phyloP scores from a whole-genome alignment of 2,113 vertebrate genomes.

The Montifringilla adamsi region DNA sequence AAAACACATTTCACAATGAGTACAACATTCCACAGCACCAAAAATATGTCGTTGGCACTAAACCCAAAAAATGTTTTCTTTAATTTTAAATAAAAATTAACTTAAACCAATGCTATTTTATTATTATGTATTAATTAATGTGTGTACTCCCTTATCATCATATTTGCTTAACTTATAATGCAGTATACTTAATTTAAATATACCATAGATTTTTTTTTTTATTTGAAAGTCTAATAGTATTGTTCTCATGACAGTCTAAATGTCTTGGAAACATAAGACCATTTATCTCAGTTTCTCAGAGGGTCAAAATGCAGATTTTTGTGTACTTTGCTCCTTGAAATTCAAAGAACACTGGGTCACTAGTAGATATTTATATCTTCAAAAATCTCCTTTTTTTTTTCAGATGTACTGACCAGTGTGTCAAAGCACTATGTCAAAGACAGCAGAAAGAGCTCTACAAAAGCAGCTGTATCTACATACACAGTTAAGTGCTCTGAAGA shows the following conservation, averaged over 20 bases:
- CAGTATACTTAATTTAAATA: neutral
- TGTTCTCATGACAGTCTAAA: neutral
- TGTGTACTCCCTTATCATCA: fast-evolving
- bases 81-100: neutral
- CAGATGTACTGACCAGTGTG: neutral
- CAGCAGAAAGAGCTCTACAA: neutral
- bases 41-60: neutral
- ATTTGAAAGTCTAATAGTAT: neutral
- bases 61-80: neutral
- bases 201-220: neutral
- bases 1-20: neutral
- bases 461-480: neutral
- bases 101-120: neutral
- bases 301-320: neutral
- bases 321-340: neutral
- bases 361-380: neutral
- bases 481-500: neutral
- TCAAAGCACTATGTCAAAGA: neutral
- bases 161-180: neutral
- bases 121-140: neutral
- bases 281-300: neutral
- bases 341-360: neutral
- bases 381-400: neutral
- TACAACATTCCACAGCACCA: neutral
- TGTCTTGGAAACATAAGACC: neutral